phyloP scores from a whole-genome alignment of 2,113 vertebrate species.

The Cyprinus carpio region DNA sequence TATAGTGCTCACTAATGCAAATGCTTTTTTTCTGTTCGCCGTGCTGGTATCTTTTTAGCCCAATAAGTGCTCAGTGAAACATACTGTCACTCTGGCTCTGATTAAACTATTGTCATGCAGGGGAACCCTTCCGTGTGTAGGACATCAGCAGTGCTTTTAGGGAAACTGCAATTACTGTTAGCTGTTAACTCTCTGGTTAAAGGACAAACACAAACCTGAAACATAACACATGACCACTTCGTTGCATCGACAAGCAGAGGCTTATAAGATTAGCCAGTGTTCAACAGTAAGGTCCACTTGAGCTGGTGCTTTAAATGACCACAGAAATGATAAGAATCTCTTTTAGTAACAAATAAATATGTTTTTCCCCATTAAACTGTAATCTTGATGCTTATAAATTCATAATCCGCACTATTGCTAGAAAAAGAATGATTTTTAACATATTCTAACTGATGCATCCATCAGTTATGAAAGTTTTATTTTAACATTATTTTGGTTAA shows the following conservation, averaged over 20 bases:
- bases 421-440: neutral
- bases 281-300: neutral
- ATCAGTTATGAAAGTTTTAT: neutral
- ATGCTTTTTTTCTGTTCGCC: slow-evolving; percentile 27
- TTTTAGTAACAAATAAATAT: neutral
- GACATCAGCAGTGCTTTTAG: slow-evolving; percentile 55
- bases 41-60: slow-evolving; percentile 46
- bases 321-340: too few species aligned
- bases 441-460: too few species aligned
- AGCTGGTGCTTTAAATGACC: neutral
- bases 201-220: slow-evolving; percentile 29
- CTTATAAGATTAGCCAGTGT: slow-evolving; percentile 10
- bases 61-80: slow-evolving; percentile 56
- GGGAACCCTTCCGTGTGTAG: slow-evolving; percentile 32
- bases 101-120: slow-evolving; percentile 49
- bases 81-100: slow-evolving; percentile 6
- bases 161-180: slow-evolving; percentile 41
- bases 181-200: slow-evolving; percentile 37
- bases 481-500: neutral
- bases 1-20: slow-evolving; percentile 38
- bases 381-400: neutral
- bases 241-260: neutral
- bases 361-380: neutral
- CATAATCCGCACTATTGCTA: neutral
- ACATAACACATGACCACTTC: neutral